Conservation (phyloP, 2,888 invertebrate genomes). For the Hyposoter dolosus region DNA sequence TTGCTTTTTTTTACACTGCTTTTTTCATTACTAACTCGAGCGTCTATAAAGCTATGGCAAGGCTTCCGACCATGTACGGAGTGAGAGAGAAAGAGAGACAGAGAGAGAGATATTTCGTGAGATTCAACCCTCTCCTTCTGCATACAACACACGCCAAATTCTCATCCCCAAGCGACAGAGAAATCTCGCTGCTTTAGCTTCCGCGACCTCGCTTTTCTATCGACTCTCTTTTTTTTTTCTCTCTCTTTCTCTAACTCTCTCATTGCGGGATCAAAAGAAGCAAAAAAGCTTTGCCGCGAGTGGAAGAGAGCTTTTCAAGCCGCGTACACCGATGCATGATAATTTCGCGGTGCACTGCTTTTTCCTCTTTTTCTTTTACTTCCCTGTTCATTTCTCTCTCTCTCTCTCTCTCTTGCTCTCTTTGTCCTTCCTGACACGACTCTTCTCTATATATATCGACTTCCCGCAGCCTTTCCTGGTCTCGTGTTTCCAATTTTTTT, state of each 20-base stretch:
- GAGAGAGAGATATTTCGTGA: conserved; percentile 52
- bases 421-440: conserved; percentile 15
- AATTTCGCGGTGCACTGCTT: conserved; percentile 65
- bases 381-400: not conserved
- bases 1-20: conserved; percentile 55
- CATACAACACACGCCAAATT: conserved; percentile 29
- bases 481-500: conserved; percentile 51
- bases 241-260: not conserved
- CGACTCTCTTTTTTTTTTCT: not conserved
- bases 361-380: conserved; percentile 8
- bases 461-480: conserved; percentile 45
- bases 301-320: conserved; percentile 64
- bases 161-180: conserved; percentile 46
- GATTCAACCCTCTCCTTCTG: conserved; percentile 48
- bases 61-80: conserved; percentile 44
- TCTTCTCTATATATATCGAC: conserved; percentile 47
- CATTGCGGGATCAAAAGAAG: conserved; percentile 64
- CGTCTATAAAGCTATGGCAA: conserved; percentile 42
- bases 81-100: not conserved
- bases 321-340: conserved; percentile 67
- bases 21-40: conserved; percentile 60
- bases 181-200: conserved; percentile 64
- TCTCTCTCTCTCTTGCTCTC: not conserved
- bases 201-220: conserved; percentile 38
- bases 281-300: conserved; percentile 63